A percentile compares a stretch with the other conserved stretches of the same genome.
Conservation (phyloP, 2,113 vertebrate genomes). For the Cephalopholis sonnerati region DNA sequence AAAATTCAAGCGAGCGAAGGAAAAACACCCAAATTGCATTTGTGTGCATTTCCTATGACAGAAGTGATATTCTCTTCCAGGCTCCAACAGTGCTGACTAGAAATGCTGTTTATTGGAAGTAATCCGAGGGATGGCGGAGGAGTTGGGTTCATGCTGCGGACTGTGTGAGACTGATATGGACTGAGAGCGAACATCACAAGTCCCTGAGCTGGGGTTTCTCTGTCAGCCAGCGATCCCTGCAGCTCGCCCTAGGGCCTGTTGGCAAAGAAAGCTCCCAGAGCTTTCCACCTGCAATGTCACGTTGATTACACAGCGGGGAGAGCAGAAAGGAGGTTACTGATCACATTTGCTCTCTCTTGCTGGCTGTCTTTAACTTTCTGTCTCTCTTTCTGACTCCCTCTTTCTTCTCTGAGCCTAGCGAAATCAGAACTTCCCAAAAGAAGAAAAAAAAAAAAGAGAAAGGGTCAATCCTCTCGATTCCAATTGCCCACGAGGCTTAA, state of each 20-base stretch:
- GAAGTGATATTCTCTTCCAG: slow-evolving; percentile 31
- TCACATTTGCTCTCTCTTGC: slow-evolving; percentile 57
- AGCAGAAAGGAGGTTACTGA: slow-evolving; percentile 59
- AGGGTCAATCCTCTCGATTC: slow-evolving; percentile 70
- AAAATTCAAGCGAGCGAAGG: background rate
- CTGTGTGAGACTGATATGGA: slow-evolving; percentile 70
- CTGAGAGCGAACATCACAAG: slow-evolving; percentile 73
- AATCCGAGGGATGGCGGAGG: slow-evolving; percentile 52
- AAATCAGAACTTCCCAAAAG: slow-evolving; percentile 44
- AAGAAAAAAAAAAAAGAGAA: slow-evolving; percentile 45
- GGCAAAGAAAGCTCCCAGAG: slow-evolving; percentile 67
- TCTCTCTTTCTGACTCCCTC: background rate
- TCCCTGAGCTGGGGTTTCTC: slow-evolving; percentile 63
- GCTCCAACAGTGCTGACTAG: slow-evolving; percentile 28
- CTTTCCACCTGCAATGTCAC: slow-evolving; percentile 76
- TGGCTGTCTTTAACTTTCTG: slow-evolving; percentile 17
- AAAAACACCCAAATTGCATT: slow-evolving; percentile 26
- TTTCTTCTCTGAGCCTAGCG: background rate
- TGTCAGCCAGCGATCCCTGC: slow-evolving; percentile 65
- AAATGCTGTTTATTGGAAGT: slow-evolving; percentile 63
- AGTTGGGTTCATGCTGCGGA: slow-evolving; percentile 62
- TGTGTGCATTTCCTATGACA: slow-evolving; percentile 32
- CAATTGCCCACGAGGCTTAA: slow-evolving; percentile 69
- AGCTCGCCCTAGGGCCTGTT: slow-evolving; percentile 63
- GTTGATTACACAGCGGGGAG: slow-evolving; percentile 72